These are phyloP conservation scores for Notocelia uddmanniana DNA, from an alignment of 2,888 invertebrate species.

Conservation along the genomic window DNA sequence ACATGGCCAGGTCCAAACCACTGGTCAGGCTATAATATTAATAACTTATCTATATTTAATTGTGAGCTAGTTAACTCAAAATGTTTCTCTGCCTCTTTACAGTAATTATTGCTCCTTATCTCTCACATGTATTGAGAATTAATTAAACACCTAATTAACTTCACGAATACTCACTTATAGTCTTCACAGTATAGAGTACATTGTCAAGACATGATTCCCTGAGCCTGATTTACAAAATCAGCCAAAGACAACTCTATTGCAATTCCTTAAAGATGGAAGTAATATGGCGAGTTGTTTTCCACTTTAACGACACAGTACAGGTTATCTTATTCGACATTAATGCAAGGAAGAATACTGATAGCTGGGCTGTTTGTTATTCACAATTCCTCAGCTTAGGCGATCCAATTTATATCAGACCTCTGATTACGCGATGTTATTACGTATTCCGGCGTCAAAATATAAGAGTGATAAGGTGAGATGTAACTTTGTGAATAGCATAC, in stretches of 20 bases:
- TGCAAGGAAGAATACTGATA: background rate
- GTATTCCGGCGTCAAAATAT: too few species aligned
- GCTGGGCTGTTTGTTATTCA: background rate
- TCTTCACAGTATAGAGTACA: background rate
- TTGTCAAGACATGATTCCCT: background rate
- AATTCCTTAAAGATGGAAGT: background rate
- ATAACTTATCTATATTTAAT: too few species aligned
- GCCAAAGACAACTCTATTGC: background rate
- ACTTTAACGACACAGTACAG: background rate
- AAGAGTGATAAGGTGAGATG: too few species aligned
- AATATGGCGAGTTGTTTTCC: background rate
- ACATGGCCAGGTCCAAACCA: too few species aligned
- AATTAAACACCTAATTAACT: slow-evolving; percentile 40
- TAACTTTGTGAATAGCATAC: too few species aligned
- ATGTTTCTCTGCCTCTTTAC: slow-evolving; percentile 3
- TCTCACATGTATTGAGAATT: slow-evolving; percentile 30
- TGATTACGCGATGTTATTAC: too few species aligned
- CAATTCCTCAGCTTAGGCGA: too few species aligned
- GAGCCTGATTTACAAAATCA: background rate
- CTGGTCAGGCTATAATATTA: too few species aligned
- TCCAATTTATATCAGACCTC: too few species aligned
- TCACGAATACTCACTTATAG: background rate
- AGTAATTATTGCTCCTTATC: slow-evolving; percentile 3
- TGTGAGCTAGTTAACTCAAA: background rate
- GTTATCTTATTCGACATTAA: slow-evolving; percentile 5